Percentiles rank a stretch among this genome's conserved stretches.
phyloP scores from a whole-genome alignment of 2,888 invertebrate genomes.

The Conops quadrifasciatus region DNA sequence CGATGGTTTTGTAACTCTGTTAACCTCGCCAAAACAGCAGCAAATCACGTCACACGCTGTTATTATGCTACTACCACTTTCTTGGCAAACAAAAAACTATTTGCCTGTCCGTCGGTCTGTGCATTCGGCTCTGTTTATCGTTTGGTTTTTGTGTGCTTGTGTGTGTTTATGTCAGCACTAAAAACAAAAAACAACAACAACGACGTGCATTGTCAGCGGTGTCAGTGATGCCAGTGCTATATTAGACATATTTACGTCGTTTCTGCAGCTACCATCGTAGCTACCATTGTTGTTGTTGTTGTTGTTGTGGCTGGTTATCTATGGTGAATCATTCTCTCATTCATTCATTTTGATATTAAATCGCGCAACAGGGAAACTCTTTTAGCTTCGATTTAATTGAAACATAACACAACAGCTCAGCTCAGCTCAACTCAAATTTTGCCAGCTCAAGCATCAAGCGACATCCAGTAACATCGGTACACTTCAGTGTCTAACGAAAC shows the following conservation, averaged over 20 bases:
- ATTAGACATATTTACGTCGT: background rate
- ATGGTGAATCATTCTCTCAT: background rate
- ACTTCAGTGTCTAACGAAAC: slow-evolving; percentile 49
- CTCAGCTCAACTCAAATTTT: too few species aligned
- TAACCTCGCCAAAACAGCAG: background rate
- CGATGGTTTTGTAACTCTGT: slow-evolving; percentile 6
- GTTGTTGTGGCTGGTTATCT: too few species aligned
- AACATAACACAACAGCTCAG: background rate
- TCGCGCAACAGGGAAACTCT: background rate
- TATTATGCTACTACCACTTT: background rate
- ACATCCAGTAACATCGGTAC: slow-evolving; percentile 43
- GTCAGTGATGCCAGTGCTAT: slow-evolving; percentile 3
- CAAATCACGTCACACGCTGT: background rate
- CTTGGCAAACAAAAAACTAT: background rate
- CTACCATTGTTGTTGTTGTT: background rate
- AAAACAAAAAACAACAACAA: slow-evolving; percentile 16
- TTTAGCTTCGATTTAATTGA: background rate
- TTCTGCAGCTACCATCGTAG: background rate
- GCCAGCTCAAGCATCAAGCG: slow-evolving; percentile 14
- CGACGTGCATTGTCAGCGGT: slow-evolving; percentile 21
- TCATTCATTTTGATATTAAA: background rate
- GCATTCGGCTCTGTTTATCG: background rate
- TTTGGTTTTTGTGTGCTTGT: background rate
- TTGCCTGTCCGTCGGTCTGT: slow-evolving; percentile 6
- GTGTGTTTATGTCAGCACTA: slow-evolving; percentile 15